Evolutionary conservation across 2,113 vertebrate species (phyloP), one percentile per base, ranked within the genome.

Genomic region (Thalassoma bifasciatum): DNA sequence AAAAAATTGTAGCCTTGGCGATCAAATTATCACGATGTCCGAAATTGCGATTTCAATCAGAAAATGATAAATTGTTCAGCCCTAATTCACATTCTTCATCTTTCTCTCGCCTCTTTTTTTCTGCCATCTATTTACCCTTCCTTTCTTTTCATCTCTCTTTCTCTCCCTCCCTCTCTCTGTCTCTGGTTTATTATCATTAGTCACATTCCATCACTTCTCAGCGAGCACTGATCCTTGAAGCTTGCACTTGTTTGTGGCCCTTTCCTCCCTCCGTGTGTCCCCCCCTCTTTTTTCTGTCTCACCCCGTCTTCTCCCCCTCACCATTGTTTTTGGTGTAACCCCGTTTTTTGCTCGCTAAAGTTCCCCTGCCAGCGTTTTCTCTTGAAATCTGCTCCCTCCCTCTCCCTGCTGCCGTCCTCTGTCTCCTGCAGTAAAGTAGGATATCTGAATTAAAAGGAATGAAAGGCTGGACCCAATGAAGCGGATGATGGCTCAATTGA

Each of bases 131-230:
- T 30, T 30, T 30, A n/a, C 30, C 30, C 6, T 6, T 30, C 30
- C 30, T 6, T 30, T 6, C 30, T 30, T 30, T 6, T 6, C 30
- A 4, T 6, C 30, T 6, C 6, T 30, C 30, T 6, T 30, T 6
- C 30, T 6, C 59, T 21, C 17, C 26, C 47, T 65, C 19, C 23
- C 47, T 52, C 23, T 10, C 40, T 58, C 65, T 65, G 21, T 22
- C 66, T 14, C 49, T 63, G 34, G 65, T 50, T 84, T 84, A 88
- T 91, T 77, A 85, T 91, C 77, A 75, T 81, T 84, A 84, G 86
- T 91, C 87, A 77, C 87, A 89, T 92, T 92, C 90, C 91, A 90
- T 91, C 85, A 78, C 66, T 62, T 72, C 85, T 66, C 65, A 24
- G 59, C n/a, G 67, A 81, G 82, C 82, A 56, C 60, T 81, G 80